Evolutionary conservation across 2,113 vertebrate genomes (phyloP), one percentile per base, ranked within the genome.

Genomic region (Ovis aries): DNA sequence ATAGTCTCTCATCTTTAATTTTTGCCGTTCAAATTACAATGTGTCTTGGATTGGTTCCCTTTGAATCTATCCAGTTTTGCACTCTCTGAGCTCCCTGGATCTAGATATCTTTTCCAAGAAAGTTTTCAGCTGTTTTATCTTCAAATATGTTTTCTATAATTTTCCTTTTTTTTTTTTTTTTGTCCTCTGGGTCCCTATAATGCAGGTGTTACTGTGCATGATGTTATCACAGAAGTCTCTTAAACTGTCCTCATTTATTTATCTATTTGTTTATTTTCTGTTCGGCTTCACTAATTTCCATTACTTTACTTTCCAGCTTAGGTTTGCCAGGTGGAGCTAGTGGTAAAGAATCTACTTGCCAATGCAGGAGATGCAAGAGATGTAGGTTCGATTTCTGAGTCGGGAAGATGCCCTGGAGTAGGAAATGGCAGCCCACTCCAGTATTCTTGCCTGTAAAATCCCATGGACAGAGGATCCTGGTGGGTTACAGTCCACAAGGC

Each of bases 321-420:
- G 1, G 7, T n/a, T n/a, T 33, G 31, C 31, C 60, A 64, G 31
- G 31, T 33, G 62, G 62, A 64, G 62, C 33, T n/a, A 64, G 33
- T n/a, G 31, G 31, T 64, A 64, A 64, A 64, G 15, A n/a, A 64
- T n/a, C 62, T 64, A 33, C 31, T 64, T n/a, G 15, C 33, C 62
- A 17, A 9, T 4, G 62, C 62, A 17, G 33, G 62, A 64, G 31
- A 64, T n/a, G 31, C 33, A n/a, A n/a, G 33, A n/a, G 31, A n/a
- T n/a, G 3, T 0, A 3, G 3, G 15, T n/a, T 64, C 0, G 3
- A n/a, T 4, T 64, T 64, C 62, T 64, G 62, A 64, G 3, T 64
- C 0, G 3, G 62, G 15, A 64, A 64, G 31, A 64, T 64, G 62
- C 3, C 31, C 31, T 64, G 33, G 62, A 64, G 33, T 64, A 64